phyloP scores from a whole-genome alignment of 2,888 invertebrate species.

The Sarcophaga caerulescens region DNA sequence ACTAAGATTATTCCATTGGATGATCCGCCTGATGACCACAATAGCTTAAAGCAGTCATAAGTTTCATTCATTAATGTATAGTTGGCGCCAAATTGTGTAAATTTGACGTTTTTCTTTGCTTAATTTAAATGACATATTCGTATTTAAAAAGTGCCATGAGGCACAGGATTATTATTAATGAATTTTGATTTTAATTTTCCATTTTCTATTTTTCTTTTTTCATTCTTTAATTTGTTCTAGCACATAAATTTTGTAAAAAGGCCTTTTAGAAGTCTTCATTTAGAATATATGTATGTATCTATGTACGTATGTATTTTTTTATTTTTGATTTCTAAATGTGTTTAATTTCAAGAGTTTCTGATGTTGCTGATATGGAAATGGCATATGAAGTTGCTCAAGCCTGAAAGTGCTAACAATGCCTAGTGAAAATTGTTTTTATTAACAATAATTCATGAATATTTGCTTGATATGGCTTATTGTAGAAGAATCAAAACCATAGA shows the following conservation, averaged over 20 bases:
- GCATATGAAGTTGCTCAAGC: conserved; percentile 56
- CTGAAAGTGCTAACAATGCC: conserved; percentile 60
- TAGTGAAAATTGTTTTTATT: conserved; percentile 32
- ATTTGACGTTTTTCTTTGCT: conserved; percentile 48
- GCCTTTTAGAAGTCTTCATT: conserved; percentile 24
- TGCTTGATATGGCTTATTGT: conserved; percentile 14
- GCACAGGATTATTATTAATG: conserved; percentile 53
- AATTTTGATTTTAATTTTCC: conserved; percentile 33
- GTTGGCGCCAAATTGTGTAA: conserved; percentile 63
- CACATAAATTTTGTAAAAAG: conserved; percentile 38
- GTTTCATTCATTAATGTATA: conserved; percentile 62
- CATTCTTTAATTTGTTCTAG: conserved; percentile 24
- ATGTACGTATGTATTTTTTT: neutral
- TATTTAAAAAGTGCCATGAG: conserved; percentile 3
- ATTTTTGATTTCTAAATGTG: neutral
- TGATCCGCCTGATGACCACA: conserved; percentile 42
- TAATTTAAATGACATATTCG: conserved; percentile 41
- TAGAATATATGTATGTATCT: neutral
- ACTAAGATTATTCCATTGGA: neutral
- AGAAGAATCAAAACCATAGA: conserved; percentile 45
- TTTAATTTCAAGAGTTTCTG: conserved; percentile 24
- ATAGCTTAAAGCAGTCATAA: neutral
- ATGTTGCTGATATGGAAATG: neutral
- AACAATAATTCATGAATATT: conserved; percentile 42
- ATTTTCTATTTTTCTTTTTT: conserved; percentile 13